Evolutionary conservation across 2,888 invertebrate species (phyloP).

Genomic region (Stenolophus ochropezus): DNA sequence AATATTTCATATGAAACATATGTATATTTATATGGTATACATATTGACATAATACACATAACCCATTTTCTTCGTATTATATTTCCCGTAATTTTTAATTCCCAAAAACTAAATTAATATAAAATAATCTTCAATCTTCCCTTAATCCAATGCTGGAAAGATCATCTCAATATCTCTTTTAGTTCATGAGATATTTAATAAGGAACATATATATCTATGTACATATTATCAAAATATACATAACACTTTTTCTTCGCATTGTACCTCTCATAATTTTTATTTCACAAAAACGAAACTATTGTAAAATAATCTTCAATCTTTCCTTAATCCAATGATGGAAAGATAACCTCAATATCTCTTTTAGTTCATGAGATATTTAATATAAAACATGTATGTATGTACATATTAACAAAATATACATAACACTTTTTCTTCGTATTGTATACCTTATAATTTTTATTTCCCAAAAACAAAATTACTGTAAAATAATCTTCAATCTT

Average conservation of each 20-base stretch:
- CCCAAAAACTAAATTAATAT: not conserved
- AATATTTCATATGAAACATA: not conserved
- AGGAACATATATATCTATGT: not conserved
- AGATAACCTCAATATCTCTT: not conserved
- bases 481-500: not conserved
- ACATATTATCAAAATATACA: not conserved
- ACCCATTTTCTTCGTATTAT: too few relatives aligned
- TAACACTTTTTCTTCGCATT: not conserved
- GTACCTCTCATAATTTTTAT: not conserved
- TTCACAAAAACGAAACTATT: too few relatives aligned
- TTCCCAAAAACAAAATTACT: not conserved
- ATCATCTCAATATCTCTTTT: not conserved
- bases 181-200: not conserved
- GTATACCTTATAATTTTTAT: not conserved
- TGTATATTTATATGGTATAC: too few relatives aligned
- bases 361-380: not conserved
- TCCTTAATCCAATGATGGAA: too few relatives aligned
- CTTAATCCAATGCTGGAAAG: not conserved
- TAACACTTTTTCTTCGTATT: not conserved
- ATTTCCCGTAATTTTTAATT: not conserved
- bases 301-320: too few relatives aligned
- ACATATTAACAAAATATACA: not conserved
- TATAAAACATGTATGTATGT: not conserved
- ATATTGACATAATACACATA: too few relatives aligned
- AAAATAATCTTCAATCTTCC: not conserved